Conservation (phyloP, 2,797 vertebrate genomes). For the Falco columbarius region DNA sequence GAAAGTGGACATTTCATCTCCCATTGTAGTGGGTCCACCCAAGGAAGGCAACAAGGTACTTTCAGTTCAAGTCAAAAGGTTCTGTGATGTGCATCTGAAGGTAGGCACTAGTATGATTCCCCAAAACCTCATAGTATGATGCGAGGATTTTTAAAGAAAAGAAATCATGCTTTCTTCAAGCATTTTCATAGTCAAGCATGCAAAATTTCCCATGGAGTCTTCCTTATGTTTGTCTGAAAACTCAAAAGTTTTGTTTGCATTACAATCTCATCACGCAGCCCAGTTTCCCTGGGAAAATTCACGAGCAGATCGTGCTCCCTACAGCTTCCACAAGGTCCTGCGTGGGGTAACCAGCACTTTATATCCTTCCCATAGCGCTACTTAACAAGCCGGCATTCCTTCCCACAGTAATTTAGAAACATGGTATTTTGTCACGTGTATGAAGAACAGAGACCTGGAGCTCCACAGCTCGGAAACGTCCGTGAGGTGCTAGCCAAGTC, state of each 20-base stretch:
- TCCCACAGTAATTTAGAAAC: not conserved
- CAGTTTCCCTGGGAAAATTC: not conserved
- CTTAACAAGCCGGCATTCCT: not conserved
- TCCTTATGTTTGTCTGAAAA: not conserved
- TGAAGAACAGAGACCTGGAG: not conserved
- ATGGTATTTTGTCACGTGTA: not conserved
- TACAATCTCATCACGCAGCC: not conserved
- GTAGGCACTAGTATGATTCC: not conserved
- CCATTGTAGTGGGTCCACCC: not conserved
- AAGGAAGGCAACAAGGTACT: not conserved
- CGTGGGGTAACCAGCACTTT: not conserved
- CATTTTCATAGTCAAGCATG: not conserved
- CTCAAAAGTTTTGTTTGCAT: not conserved
- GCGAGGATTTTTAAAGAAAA: not conserved
- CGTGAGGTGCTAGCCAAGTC: not conserved
- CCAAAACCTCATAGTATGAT: not conserved
- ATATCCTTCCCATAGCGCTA: not conserved
- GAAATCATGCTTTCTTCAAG: not conserved
- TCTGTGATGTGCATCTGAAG: not conserved
- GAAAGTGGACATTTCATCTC: not conserved
- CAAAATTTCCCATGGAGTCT: not conserved
- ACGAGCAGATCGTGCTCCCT: not conserved
- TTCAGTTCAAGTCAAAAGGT: not conserved
- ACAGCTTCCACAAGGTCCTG: not conserved
- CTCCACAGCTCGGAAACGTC: not conserved